Evolutionary conservation across 2,888 invertebrate genomes (phyloP), one percentile per base, ranked within the genome.

Genomic region (Lycaena phlaeas): DNA sequence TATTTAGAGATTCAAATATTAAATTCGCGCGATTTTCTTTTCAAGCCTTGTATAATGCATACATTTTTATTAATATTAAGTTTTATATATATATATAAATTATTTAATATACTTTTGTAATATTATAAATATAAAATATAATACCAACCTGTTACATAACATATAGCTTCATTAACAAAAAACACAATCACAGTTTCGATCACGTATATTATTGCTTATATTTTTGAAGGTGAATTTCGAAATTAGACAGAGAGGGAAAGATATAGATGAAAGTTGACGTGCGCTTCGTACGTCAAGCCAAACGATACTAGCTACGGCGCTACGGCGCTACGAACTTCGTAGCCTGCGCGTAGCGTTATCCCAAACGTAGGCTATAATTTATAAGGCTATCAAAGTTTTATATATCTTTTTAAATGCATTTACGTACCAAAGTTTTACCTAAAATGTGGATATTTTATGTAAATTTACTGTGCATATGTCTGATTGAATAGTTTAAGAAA

Each of bases 201-300:
- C 39, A 38, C 37, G 31, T 41, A 37, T 42, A 25, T 44, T 50
- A 50, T 50, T 50, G 50, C 50, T 48, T 44, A 44, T 42, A 41
- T 38, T 42, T 43, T 40, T 40, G 41, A 41, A 47, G 52, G 44
- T 51, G 53, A 56, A 51, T 54, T 50, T 51, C 55, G 55, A 55
- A 50, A 43, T 51, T 56, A 51, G 53, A 51, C 49, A 54, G 50
- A 53, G 53, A 51, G 42, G 47, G 49, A 55, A 48, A 50, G 52
- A 41, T 42, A 41, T 37, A 48, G 39, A 31, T 26, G 26, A 40
- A 31, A 40, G 31, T 43, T 54, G 44, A 54, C 53, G 52, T 51
- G 51, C 50, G 44, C 44, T 42, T 44, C 43, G 50, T 47, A 38
- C 45, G 50, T 50, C 40, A 48, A 50, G 46, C 48, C 45, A 45